These are phyloP conservation scores for Leptura quadrifasciata DNA, from an alignment of 2,888 invertebrate species.

Conservation along the genomic window DNA sequence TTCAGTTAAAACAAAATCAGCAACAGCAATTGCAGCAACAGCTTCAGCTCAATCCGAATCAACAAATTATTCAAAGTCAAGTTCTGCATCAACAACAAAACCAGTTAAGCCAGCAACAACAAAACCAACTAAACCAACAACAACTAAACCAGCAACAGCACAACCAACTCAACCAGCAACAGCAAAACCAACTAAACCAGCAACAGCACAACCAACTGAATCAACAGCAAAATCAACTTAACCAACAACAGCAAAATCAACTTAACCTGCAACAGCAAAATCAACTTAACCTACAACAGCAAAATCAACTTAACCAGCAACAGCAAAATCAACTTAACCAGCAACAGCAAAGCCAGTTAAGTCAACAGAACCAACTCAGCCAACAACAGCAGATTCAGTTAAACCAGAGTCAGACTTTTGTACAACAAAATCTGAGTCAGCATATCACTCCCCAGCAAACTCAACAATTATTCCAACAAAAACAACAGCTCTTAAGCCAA, in stretches of 20 bases:
- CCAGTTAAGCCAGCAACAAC: slow-evolving; percentile 67
- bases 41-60: slow-evolving; percentile 57
- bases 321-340: slow-evolving; percentile 72
- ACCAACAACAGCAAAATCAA: slow-evolving; percentile 59
- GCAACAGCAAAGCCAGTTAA: slow-evolving; percentile 72
- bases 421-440: slow-evolving; percentile 54
- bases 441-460: slow-evolving; percentile 55
- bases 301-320: slow-evolving; percentile 55
- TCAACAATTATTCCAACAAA: slow-evolving; percentile 60
- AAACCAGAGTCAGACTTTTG: slow-evolving; percentile 54
- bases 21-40: slow-evolving; percentile 61
- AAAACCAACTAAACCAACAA: slow-evolving; percentile 62
- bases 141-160: slow-evolving; percentile 59
- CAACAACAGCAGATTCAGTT: slow-evolving; percentile 58
- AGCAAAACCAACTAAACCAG: slow-evolving; percentile 72
- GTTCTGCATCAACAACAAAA: slow-evolving; percentile 69
- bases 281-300: slow-evolving; percentile 60
- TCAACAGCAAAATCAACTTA: too few relatives aligned
- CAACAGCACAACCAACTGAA: slow-evolving; percentile 72
- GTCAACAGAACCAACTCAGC: too few relatives aligned
- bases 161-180: slow-evolving; percentile 55
- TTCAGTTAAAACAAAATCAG: slow-evolving; percentile 57
- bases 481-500: slow-evolving; percentile 57
- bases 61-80: slow-evolving; percentile 69
- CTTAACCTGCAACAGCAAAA: slow-evolving; percentile 68